Base-by-base conservation (phyloP, 1,140 invertebrate species). In the Drosophila quadrilineata region DNA sequence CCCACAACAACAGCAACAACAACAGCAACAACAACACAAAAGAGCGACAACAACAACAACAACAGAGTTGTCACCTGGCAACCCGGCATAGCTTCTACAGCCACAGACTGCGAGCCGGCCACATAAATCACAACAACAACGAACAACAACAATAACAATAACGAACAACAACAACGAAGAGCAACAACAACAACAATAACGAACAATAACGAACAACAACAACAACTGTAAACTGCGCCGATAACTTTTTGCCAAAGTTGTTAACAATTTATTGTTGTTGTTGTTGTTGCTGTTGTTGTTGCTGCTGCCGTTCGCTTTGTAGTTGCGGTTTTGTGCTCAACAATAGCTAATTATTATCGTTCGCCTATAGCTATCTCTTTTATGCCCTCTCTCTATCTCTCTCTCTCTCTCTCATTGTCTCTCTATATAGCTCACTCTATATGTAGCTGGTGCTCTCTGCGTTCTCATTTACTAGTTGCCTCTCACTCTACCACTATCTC, bases 231-330 rank as follows among this genome's bases (percentile, higher is more conserved):
- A 67, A 62, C 41, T 45, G 57, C 57, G 64, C 22, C 31, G 65
- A 68, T 68, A 68, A 63, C 35, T 68, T n/a, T n/a, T 68, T 56
- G 58, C 64, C 40, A 62, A 62, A 65, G 62, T 50, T 65, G 62
- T 65, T 62, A 62, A 54, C 58, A 53, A 26, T 16, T 21, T 31
- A 54, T 54, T 65, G 35, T 52, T 45, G 38, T 50, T 65, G 54
- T 45, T 57, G n/a, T 28, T 43, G 29, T 31, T 66, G 26, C 33
- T 45, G 10, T 31, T 56, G 28, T 19, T 63, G 14, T 36, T 43
- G 22, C 35, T 62, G n/a, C n/a, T n/a, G n/a, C n/a, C n/a, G n/a
- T 31, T 43, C n/a, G n/a, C n/a, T n/a, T n/a, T n/a, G 24, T 21
- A 33, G 26, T 46, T 66, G 24, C 17, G 36, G 22, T 66, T 45